Evolutionary conservation across 2,113 vertebrate genomes (phyloP), one percentile per base, ranked within the genome.

Genomic region (Pampusana beccarii): DNA sequence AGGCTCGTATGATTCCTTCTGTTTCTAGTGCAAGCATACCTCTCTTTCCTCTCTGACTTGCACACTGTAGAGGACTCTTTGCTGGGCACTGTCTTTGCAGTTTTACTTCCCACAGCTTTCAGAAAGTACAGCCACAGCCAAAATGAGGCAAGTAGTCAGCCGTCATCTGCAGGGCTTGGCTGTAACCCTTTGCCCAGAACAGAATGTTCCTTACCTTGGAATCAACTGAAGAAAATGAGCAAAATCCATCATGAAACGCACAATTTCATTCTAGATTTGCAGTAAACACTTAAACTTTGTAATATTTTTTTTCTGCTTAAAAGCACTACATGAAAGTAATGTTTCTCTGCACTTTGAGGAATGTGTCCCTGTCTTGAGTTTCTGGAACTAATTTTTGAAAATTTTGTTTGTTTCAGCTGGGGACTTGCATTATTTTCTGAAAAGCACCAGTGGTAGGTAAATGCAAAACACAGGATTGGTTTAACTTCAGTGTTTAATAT

Each of bases 361-460:
- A 34, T 80, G 48, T 58, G 5, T 46, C 60, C 5, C 19, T 20
- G 4, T 50, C 38, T 64, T 75, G 57, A 92, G 23, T 69, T 92
- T 69, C 53, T 75, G 28, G 33, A 88, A 89, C 44, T 95, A 71
- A 97, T 71, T 71, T 60, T 81, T 61, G 2, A 50, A 90, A 57
- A 26, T 80, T 50, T 53, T 80, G 25, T 88, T 75, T 95, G 38
- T 92, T 96, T 90, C 98, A 99, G 99, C 95, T 99, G 98, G 98
- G 99, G 99, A 72, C 98, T 99, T 96, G 99, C 99, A 1, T 80
- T 99, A 38, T 98, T 97, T 97, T 98, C 98, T n/a, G 99, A 99
- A 92, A 99, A 99, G 86, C 98, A 99, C 53, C 99, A 99, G 64
- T 99, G 99, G 99, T 99, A 98, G 98, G 99, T 99, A 85, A 88